Percentiles rank a stretch among this genome's conserved stretches.
These are phyloP conservation scores for Drosophila parabipectinata DNA, from an alignment of 1,140 invertebrate genomes.

Conservation along the genomic window DNA sequence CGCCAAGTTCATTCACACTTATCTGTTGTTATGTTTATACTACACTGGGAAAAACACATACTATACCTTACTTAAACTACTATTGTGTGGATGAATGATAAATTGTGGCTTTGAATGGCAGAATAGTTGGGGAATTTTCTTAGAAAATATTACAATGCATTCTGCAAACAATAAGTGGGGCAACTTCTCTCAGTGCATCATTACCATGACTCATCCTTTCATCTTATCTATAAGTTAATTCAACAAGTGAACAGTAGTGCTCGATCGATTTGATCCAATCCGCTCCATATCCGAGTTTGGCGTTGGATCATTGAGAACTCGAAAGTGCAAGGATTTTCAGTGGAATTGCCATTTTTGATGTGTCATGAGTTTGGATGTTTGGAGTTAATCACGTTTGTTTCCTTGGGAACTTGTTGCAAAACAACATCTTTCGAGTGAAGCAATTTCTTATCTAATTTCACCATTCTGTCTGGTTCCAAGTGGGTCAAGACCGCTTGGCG, in stretches of 20 bases:
- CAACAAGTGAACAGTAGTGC: conserved; percentile 14
- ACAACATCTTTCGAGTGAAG: not conserved
- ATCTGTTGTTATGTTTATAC: conserved; percentile 21
- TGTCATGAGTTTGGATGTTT: conserved; percentile 15
- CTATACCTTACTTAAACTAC: too few species aligned
- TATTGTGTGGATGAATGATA: too few species aligned
- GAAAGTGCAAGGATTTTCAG: conserved; percentile 9
- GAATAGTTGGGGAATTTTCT: too few species aligned
- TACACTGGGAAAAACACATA: not conserved
- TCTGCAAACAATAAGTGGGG: not conserved
- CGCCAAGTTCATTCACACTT: conserved; percentile 41
- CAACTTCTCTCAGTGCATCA: not conserved
- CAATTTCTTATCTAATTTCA: conserved; percentile 11
- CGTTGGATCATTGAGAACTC: conserved; percentile 7
- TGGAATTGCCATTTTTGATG: conserved; percentile 35
- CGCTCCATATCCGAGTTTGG: conserved; percentile 8
- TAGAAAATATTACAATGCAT: too few species aligned
- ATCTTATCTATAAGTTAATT: conserved; percentile 14
- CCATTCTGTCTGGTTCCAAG: conserved; percentile 8
- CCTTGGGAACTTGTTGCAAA: conserved; percentile 30
- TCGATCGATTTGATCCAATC: not conserved
- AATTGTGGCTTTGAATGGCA: too few species aligned
- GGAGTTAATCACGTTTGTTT: conserved; percentile 20
- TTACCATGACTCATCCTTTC: conserved; percentile 14
- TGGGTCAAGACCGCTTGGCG: conserved; percentile 42